Conservation (phyloP, 2,888 invertebrate species). For the Neelides folsomi region DNA sequence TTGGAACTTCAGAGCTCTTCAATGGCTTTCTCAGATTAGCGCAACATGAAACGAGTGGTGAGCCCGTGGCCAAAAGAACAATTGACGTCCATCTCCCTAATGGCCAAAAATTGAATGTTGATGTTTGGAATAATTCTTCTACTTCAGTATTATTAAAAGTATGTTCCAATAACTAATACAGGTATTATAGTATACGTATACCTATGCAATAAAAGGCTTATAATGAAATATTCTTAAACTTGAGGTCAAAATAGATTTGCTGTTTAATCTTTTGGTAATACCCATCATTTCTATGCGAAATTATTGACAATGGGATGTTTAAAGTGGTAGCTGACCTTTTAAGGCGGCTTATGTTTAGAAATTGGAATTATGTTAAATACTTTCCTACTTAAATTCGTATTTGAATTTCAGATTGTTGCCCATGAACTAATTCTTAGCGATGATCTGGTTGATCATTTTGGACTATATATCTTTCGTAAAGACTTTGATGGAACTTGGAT, state of each 20-base stretch:
- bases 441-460: constrained; percentile 73
- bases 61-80: constrained; percentile 43
- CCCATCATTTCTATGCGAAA: neutral
- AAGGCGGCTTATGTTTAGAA: neutral
- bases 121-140: constrained; percentile 65
- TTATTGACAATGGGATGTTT: neutral
- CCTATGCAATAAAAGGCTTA: too few relatives aligned
- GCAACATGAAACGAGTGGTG: constrained; percentile 71
- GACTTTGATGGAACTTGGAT: constrained; percentile 56
- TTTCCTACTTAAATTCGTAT: constrained; percentile 8
- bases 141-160: constrained; percentile 65
- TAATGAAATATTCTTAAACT: too few relatives aligned
- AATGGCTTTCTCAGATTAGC: constrained; percentile 78
- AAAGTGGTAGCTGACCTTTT: neutral
- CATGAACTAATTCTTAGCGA: constrained; percentile 65
- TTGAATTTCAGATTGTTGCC: constrained; percentile 54
- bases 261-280: too few relatives aligned
- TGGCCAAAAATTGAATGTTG: constrained; percentile 67
- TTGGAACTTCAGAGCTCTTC: constrained; percentile 65
- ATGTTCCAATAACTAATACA: constrained; percentile 10
- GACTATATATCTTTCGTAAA: constrained; percentile 72
- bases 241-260: neutral
- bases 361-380: neutral
- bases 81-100: constrained; percentile 74
- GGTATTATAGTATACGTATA: neutral